Base-by-base conservation (phyloP, 2,888 invertebrate genomes). In the Leucophora obtusa region DNA sequence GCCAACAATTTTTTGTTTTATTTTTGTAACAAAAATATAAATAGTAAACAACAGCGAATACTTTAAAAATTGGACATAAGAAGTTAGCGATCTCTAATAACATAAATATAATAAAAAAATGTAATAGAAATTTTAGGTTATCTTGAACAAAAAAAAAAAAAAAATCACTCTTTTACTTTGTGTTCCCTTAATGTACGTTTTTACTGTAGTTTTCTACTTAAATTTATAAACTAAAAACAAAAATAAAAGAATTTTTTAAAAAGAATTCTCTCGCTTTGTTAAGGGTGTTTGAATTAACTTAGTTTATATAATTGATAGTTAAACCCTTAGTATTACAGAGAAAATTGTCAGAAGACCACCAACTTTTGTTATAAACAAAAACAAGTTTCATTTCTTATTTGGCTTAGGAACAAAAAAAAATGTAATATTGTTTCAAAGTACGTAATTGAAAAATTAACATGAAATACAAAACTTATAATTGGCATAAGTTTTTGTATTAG, bases 221-320 rank as follows among this genome's bases (percentile, higher is more conserved):
- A 18, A 35, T 28, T 28, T 28, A 35, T 5, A 17, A 59, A 35
- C n/a, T 14, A 14, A 59, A 38, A 56, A 15, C 9, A 6, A 38
- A 60, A 60, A 18, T 24, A 14, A 53, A 63, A 35, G 21, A 28
- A 35, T 17, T 33, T 28, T 7, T 38, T 2, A 11, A 38, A 38
- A 38, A 38, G 6, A 38, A 38, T 11, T 11, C 11, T 38, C 28
- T 38, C 38, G 4, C 17, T 9, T 53, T n/a, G 11, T 10, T 14
- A 33, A 33, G 7, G 33, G 50, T 24, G 14, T 58, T 69, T 58
- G 50, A 69, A 51, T 59, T 69, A 59, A 69, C 59, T 69, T 47
- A 51, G n/a, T 69, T 51, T 17, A 51, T 58, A 28, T 69, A 69
- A 69, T 69, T 69, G 69, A 69, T 69, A 69, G 47, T 43, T 21